A percentile compares a stretch with the other conserved stretches of the same genome.
Evolutionary conservation across 2,888 invertebrate species (phyloP).

Genomic region (Lasioglossum morio): DNA sequence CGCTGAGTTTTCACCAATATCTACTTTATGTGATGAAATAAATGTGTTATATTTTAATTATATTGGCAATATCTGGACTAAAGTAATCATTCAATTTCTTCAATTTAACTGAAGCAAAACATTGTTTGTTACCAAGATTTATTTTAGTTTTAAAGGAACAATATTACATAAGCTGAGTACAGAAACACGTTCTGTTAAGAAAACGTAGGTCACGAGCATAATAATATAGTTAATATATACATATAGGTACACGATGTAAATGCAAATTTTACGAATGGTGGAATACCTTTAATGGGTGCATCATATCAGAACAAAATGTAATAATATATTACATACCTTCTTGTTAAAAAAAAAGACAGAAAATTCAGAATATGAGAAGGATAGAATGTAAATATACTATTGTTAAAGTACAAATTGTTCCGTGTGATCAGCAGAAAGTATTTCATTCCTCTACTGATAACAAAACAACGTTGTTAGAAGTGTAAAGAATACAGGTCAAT

Average conservation of each 20-base stretch:
- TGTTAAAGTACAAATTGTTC: conserved; percentile 67
- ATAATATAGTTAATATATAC: not conserved
- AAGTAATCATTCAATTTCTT: not conserved
- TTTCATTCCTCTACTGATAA: conserved; percentile 41
- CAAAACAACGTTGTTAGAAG: conserved; percentile 38
- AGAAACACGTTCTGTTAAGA: not conserved
- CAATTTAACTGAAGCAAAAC: not conserved
- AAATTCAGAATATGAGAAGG: conserved; percentile 23
- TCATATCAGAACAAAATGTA: not conserved
- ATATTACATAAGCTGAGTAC: not conserved
- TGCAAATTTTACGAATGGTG: not conserved
- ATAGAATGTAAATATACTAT: conserved; percentile 61
- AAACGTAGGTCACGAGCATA: not conserved
- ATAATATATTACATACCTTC: not conserved
- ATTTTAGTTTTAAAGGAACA: not conserved
- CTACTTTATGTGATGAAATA: not conserved
- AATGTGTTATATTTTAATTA: not conserved
- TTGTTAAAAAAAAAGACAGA: not conserved
- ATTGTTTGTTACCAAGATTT: not conserved
- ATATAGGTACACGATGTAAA: not conserved
- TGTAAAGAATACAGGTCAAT: conserved; percentile 53
- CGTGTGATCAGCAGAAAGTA: conserved; percentile 49
- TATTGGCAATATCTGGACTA: not conserved
- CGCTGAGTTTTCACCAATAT: not conserved
- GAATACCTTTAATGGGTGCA: not conserved